phyloP scores from a whole-genome alignment of 1,140 invertebrate species.

The Scylla paramamosain region DNA sequence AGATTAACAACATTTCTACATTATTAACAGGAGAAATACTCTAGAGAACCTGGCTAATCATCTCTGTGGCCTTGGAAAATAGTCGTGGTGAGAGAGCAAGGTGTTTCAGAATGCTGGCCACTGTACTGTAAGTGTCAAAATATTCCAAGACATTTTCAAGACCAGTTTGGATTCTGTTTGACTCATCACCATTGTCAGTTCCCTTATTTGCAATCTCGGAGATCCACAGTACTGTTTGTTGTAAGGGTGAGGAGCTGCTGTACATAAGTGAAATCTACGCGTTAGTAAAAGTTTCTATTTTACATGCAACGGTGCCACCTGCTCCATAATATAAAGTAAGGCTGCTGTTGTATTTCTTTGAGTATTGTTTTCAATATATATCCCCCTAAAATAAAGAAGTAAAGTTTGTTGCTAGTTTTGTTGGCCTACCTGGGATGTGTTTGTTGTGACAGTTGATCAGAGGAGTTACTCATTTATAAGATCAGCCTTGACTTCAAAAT shows the following conservation, averaged over 20 bases:
- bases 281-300: slow-evolving; percentile 6
- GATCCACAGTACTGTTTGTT: not conserved
- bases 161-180: not conserved
- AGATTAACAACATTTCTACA: too few relatives aligned
- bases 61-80: not conserved
- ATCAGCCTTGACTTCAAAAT: too few relatives aligned
- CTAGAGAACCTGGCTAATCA: not conserved
- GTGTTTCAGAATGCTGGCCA: not conserved
- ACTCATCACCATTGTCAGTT: not conserved
- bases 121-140: not conserved
- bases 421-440: too few relatives aligned
- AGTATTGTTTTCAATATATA: slow-evolving; percentile 68
- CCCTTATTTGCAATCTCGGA: not conserved
- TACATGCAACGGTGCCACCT: not conserved
- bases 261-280: not conserved
- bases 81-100: not conserved
- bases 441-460: too few relatives aligned
- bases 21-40: not conserved
- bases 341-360: not conserved
- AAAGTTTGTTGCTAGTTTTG: not conserved
- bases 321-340: not conserved
- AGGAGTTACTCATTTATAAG: too few relatives aligned
- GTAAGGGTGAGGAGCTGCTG: not conserved
- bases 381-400: slow-evolving; percentile 60
- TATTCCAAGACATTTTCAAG: not conserved